Percentiles rank a stretch among this genome's conserved stretches.
phyloP scores from a whole-genome alignment of 2,797 vertebrate genomes.

The Zalophus californianus region DNA sequence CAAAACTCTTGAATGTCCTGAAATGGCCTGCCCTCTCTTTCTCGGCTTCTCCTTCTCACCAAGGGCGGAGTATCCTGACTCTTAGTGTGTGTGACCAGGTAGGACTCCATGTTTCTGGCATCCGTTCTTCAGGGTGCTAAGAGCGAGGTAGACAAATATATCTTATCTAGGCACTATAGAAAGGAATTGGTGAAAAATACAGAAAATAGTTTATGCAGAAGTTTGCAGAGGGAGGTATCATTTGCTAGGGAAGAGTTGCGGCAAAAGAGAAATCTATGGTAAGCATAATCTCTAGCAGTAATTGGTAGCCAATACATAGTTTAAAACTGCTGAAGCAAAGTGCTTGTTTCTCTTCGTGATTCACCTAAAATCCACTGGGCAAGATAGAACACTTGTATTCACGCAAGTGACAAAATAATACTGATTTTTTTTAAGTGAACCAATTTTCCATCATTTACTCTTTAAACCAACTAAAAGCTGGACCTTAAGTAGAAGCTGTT shows the following conservation, averaged over 20 bases:
- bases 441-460: conserved; percentile 15
- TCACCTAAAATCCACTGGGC: background rate
- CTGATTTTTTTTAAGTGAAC: conserved; percentile 17
- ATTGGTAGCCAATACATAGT: background rate
- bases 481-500: background rate
- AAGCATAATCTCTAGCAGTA: conserved; percentile 21
- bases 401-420: background rate
- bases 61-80: background rate
- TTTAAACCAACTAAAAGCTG: conserved; percentile 1
- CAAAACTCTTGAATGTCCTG: background rate
- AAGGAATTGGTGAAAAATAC: background rate
- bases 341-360: background rate
- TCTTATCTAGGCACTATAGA: background rate
- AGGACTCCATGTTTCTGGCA: background rate
- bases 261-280: background rate
- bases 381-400: background rate
- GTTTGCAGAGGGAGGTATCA: background rate
- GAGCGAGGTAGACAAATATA: background rate
- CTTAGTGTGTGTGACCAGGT: background rate
- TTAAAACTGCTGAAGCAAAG: background rate
- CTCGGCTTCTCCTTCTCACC: background rate
- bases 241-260: background rate
- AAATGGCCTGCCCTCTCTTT: background rate
- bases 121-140: background rate
- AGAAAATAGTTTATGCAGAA: background rate